A percentile compares a stretch with the other conserved stretches of the same genome.
Evolutionary conservation across 2,113 vertebrate species (phyloP).

Genomic region (Xiphophorus maculatus): DNA sequence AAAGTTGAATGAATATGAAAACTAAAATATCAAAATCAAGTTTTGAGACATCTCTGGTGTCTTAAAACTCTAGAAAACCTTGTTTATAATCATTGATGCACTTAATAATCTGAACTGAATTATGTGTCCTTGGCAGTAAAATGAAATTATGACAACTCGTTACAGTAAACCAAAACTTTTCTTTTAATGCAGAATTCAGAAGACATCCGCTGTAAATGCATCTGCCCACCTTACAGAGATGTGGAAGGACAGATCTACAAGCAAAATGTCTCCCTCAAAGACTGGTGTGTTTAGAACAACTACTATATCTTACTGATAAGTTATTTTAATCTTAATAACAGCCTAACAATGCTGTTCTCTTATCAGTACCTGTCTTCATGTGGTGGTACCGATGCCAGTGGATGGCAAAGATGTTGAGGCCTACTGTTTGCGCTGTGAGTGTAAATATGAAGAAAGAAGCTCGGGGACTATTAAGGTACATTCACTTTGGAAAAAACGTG

Average conservation of each 20-base stretch:
- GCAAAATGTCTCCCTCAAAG: slow-evolving; percentile 96
- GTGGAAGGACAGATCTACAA: slow-evolving; percentile 92
- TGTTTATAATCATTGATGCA: no score
- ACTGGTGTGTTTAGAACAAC: slow-evolving; percentile 86
- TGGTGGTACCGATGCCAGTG: slow-evolving; percentile 96
- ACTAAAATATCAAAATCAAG: no score
- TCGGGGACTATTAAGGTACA: slow-evolving; percentile 95
- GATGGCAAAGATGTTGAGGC: slow-evolving; percentile 95
- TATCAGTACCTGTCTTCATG: slow-evolving; percentile 91
- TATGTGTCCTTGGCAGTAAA: not conserved
- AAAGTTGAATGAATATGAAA: no score
- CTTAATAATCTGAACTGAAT: not conserved
- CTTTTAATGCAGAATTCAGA: slow-evolving; percentile 85
- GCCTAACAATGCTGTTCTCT: not conserved
- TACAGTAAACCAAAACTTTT: no score
- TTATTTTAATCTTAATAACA: not conserved
- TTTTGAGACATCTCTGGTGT: no score
- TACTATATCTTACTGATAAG: not conserved
- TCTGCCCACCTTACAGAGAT: slow-evolving; percentile 97
- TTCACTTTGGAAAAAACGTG: not conserved
- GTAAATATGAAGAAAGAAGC: slow-evolving; percentile 98
- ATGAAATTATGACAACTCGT: not conserved
- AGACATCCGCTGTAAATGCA: slow-evolving; percentile 97
- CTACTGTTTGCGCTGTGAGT: slow-evolving; percentile 97
- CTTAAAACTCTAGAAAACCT: no score